These are phyloP conservation scores for Leucosticte australis DNA, from an alignment of 2,113 vertebrate genomes.

Conservation along the genomic window DNA sequence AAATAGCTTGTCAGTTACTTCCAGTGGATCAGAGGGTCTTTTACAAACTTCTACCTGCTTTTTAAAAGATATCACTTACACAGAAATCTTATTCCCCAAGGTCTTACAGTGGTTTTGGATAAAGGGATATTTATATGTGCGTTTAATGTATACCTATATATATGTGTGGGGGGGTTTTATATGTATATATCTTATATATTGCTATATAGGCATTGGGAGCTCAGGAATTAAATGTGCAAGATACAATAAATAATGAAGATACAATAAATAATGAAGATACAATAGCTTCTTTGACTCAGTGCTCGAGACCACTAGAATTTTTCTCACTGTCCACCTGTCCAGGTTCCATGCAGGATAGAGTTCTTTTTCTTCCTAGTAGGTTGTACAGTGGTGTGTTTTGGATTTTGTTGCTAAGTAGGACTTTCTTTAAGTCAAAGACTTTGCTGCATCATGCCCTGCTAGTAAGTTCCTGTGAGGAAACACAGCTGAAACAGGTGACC, in stretches of 20 bases:
- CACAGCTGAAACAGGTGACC: background rate
- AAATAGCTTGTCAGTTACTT: background rate
- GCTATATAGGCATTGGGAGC: background rate
- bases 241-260: background rate
- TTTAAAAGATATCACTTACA: background rate
- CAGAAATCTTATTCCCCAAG: background rate
- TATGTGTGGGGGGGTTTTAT: background rate
- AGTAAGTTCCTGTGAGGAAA: background rate
- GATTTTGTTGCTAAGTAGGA: background rate
- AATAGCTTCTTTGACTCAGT: background rate
- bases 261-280: background rate
- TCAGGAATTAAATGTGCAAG: background rate
- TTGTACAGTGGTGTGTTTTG: background rate
- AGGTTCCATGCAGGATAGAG: background rate
- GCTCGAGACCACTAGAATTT: background rate
- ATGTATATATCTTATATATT: background rate
- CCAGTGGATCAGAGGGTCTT: background rate
- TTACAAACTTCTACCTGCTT: background rate
- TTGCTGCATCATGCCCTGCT: background rate
- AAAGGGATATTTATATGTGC: background rate
- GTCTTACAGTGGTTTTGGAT: background rate
- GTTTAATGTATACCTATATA: background rate
- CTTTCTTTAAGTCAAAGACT: background rate
- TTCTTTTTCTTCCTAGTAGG: background rate
- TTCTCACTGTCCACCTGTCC: background rate